phyloP scores from a whole-genome alignment of 2,797 vertebrate genomes.

The Numenius phaeopus region DNA sequence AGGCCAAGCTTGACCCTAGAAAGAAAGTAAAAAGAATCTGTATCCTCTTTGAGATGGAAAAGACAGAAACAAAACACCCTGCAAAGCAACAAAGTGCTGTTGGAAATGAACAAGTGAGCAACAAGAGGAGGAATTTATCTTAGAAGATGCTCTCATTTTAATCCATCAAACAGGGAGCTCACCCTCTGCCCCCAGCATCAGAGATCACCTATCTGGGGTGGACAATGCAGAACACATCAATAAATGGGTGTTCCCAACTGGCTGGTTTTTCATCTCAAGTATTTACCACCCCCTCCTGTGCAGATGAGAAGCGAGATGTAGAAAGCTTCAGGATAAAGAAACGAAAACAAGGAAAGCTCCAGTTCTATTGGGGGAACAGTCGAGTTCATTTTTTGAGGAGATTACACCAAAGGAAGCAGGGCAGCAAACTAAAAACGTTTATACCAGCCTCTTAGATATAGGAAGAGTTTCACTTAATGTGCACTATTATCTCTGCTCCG shows the following conservation, averaged over 20 bases:
- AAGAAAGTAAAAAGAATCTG: background rate
- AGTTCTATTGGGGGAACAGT: background rate
- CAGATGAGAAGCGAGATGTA: background rate
- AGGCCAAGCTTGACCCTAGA: background rate
- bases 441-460: background rate
- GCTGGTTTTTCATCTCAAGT: background rate
- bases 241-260: background rate
- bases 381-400: background rate
- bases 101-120: background rate
- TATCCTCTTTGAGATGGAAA: background rate
- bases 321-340: background rate
- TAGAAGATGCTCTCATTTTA: background rate
- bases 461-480: background rate
- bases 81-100: background rate
- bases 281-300: background rate
- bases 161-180: background rate
- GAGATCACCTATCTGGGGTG: rapidly evolving
- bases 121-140: background rate
- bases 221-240: background rate
- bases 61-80: background rate
- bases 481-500: background rate
- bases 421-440: background rate
- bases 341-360: background rate
- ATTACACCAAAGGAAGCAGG: background rate
- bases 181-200: background rate